Conservation (phyloP, 2,888 invertebrate genomes). For the Zootermopsis nevadensis region DNA sequence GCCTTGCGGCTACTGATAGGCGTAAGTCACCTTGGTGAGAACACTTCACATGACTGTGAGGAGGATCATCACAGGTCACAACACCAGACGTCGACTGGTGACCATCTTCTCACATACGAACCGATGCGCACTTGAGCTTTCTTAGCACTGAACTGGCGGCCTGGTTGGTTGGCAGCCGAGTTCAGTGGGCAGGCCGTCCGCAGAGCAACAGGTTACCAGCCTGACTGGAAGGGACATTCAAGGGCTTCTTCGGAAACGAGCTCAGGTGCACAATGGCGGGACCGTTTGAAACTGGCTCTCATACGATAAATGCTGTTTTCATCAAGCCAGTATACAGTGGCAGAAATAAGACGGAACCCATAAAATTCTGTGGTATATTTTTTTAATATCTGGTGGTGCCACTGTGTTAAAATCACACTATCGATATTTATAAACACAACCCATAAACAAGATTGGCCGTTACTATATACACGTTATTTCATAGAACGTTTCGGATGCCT, state of each 20-base stretch:
- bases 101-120: background rate
- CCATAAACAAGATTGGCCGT: too few relatives aligned
- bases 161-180: constrained; percentile 1
- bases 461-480: too few relatives aligned
- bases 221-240: constrained; percentile 15
- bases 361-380: too few relatives aligned
- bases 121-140: constrained; percentile 38
- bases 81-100: background rate
- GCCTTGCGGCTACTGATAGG: background rate
- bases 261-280: background rate
- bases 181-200: constrained; percentile 29
- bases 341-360: too few relatives aligned
- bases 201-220: constrained; percentile 33
- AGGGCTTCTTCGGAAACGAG: constrained; percentile 30
- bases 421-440: too few relatives aligned
- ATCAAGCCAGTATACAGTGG: too few relatives aligned
- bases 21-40: background rate
- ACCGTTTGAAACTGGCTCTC: constrained; percentile 1
- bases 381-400: too few relatives aligned
- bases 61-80: constrained; percentile 26
- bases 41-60: constrained; percentile 27
- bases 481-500: too few relatives aligned
- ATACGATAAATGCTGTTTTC: too few relatives aligned
- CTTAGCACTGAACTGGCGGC: constrained; percentile 44
- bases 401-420: too few relatives aligned